These are phyloP conservation scores for Homalodisca vitripennis DNA, from an alignment of 1,140 invertebrate genomes.

Conservation along the genomic window DNA sequence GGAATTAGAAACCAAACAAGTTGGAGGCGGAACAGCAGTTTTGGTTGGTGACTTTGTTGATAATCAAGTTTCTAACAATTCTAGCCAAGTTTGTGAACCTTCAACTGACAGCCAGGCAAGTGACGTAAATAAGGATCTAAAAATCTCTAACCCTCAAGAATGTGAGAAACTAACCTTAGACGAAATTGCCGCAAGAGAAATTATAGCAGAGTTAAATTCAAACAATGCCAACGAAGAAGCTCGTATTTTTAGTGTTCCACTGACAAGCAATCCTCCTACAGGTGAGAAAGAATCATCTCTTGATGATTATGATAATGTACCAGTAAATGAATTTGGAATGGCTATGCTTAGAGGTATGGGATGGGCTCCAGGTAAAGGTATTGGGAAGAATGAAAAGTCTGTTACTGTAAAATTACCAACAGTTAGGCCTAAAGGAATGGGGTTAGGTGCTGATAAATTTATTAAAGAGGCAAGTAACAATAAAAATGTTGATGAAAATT, in stretches of 20 bases:
- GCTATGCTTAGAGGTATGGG: constrained; percentile 96
- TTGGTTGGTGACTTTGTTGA: not conserved
- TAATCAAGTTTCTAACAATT: not conserved
- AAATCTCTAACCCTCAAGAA: constrained; percentile 6
- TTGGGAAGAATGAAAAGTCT: constrained; percentile 52
- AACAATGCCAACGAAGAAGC: constrained; percentile 44
- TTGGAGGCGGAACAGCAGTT: constrained; percentile 37
- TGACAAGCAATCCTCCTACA: constrained; percentile 51
- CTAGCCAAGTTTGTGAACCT: not conserved
- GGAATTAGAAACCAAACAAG: constrained; percentile 13
- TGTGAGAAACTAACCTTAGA: constrained; percentile 48
- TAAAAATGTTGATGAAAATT: constrained; percentile 53
- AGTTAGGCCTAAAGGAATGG: constrained; percentile 85
- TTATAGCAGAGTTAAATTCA: constrained; percentile 52
- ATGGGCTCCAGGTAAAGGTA: constrained; percentile 76
- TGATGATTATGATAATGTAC: constrained; percentile 89
- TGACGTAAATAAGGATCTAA: not conserved
- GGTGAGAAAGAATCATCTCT: constrained; percentile 67
- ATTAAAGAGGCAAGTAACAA: constrained; percentile 49
- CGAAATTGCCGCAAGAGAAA: constrained; percentile 55
- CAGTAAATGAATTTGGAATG: constrained; percentile 83
- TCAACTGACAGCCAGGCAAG: not conserved
- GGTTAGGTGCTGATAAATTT: constrained; percentile 81
- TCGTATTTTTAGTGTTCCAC: constrained; percentile 52
- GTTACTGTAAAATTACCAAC: constrained; percentile 54